Conservation (phyloP, 1,140 invertebrate genomes). For the Lepidurus arcticus region DNA sequence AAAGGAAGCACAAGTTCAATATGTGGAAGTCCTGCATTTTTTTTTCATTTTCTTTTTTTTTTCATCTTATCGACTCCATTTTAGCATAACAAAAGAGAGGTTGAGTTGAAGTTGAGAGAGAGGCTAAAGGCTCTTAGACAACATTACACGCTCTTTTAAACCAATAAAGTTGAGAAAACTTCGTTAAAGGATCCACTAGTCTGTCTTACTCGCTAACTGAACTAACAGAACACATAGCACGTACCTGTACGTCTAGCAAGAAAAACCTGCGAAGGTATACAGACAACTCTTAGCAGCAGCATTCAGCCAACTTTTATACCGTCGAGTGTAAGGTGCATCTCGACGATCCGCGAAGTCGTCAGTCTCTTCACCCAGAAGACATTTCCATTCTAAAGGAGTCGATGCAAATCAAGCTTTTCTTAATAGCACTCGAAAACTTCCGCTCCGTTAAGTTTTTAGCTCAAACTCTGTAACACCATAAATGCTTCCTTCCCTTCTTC, state of each 20-base stretch:
- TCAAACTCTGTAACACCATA: not conserved
- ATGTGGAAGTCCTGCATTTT: not conserved
- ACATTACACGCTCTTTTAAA: slow-evolving; percentile 19
- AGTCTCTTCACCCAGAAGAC: not conserved
- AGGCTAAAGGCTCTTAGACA: slow-evolving; percentile 6
- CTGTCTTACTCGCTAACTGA: slow-evolving; percentile 10
- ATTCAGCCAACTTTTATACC: no score
- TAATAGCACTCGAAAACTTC: not conserved
- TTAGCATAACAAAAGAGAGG: not conserved
- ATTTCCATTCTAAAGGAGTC: slow-evolving; percentile 16
- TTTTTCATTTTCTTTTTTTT: not conserved
- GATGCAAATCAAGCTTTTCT: slow-evolving; percentile 3
- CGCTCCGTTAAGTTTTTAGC: not conserved
- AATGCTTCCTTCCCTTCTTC: not conserved
- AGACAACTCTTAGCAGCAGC: no score
- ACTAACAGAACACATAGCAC: slow-evolving; percentile 1
- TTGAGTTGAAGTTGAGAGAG: not conserved
- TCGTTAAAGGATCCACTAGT: slow-evolving; percentile 4
- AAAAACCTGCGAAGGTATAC: no score
- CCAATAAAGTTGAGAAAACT: slow-evolving; percentile 19
- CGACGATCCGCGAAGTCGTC: not conserved
- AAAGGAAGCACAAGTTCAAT: not conserved
- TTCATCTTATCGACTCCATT: no score
- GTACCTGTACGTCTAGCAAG: not conserved
- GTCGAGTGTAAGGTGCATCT: not conserved